Conservation (phyloP, 1,140 invertebrate genomes). For the Potamilus streckersoni region DNA sequence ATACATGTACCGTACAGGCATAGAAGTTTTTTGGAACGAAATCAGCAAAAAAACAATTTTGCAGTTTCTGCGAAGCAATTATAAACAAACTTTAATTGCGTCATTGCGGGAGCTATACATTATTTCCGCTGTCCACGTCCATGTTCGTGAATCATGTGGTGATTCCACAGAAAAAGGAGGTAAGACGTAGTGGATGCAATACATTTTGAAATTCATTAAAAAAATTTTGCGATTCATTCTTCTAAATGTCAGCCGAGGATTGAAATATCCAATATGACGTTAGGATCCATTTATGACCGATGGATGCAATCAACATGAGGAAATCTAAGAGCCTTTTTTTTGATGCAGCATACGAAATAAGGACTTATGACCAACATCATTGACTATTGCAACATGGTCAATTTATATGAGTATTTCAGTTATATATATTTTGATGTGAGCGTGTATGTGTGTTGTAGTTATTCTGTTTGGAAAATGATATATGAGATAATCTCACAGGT, state of each 20-base stretch:
- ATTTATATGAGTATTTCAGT: no score
- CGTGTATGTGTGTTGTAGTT: no score
- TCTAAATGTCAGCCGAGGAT: background rate
- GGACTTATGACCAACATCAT: no score
- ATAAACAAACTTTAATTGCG: background rate
- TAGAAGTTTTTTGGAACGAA: slow-evolving; percentile 1
- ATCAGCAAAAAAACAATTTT: slow-evolving; percentile 12
- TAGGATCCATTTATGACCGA: slow-evolving; percentile 26
- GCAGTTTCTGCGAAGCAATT: background rate
- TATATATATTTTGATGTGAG: no score
- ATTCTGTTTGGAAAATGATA: no score
- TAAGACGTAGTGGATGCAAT: slow-evolving; percentile 18
- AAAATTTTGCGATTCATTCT: no score
- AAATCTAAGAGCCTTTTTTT: slow-evolving; percentile 17
- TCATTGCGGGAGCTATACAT: slow-evolving; percentile 24
- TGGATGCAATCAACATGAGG: slow-evolving; percentile 24
- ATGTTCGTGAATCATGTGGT: slow-evolving; percentile 15
- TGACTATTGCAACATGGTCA: no score
- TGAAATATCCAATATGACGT: background rate
- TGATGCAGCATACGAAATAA: background rate
- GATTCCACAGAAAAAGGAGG: slow-evolving; percentile 13
- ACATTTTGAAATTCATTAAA: slow-evolving; percentile 10
- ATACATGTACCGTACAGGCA: no score
- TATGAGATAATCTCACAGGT: no score
- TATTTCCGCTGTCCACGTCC: slow-evolving; percentile 16